Base-by-base conservation (phyloP, 2,888 invertebrate species). In the Molanna angustata region DNA sequence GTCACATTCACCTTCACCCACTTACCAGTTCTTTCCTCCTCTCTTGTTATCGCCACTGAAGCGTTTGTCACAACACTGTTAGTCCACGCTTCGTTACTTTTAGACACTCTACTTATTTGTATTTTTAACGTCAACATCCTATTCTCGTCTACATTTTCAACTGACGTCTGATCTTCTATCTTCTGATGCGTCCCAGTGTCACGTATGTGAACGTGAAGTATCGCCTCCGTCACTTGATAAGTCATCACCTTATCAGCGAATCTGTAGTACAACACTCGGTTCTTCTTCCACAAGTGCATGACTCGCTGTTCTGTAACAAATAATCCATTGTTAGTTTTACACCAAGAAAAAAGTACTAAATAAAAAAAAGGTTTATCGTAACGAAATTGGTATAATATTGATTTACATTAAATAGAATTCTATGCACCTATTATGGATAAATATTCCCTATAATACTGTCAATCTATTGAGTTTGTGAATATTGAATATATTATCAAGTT, bases 1-100 rank as follows among this genome's bases (percentile, higher is more conserved):
- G 85, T 84, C 4, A 91, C 76, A 63, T 91, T 88, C 44, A 91
- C 73, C 62, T 83, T 82, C 58, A 90, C 71, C 90, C 90, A 91
- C 43, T 79, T 80, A 3, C 86, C 86, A 1, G 70, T 64, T 49
- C 73, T 73, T 46, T 79, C 65, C 22, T 79, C 77, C 2, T 72
- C 76, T 11, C 83, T 37, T 17, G 76, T 71, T 6, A 75, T 73
- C 1, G 74, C 71, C 0, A 72, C 73, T 54, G 71, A 74, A 42
- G 27, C 54, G 18, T 65, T 70, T 13, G 60, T 14, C n/a, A 67
- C 48, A 11, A 48, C 37, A 21, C 31, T 49, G 17, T 31, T 49
- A 4, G 32, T 43, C 35, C 43, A 49, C 11, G 14, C 9, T 17
- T 68, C 76, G 56, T 74, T 74, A 32, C 70, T 66, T 18, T 49